phyloP scores from a whole-genome alignment of 1,140 invertebrate genomes.

The Mycetomoellerius zeteki region DNA sequence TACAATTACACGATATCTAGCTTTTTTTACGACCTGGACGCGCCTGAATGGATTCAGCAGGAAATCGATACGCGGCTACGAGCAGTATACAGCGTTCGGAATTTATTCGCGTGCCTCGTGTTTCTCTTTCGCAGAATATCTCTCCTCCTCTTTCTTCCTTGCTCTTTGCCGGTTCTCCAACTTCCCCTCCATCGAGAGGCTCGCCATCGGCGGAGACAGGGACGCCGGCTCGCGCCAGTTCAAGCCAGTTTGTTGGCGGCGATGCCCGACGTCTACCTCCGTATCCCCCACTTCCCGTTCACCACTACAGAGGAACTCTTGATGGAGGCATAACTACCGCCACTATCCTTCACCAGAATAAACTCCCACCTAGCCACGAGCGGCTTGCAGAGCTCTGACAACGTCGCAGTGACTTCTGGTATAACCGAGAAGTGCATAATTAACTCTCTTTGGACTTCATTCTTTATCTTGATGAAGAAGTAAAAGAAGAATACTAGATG shows the following conservation, averaged over 20 bases:
- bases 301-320: constrained; percentile 17
- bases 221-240: constrained; percentile 80
- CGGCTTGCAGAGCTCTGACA: constrained; percentile 9
- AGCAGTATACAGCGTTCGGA: constrained; percentile 71
- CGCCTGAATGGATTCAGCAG: constrained; percentile 67
- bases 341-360: constrained; percentile 21
- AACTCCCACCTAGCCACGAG: constrained; percentile 31
- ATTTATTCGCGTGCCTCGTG: constrained; percentile 68
- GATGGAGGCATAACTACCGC: constrained; percentile 58
- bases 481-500: not conserved
- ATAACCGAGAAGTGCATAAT: not conserved
- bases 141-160: constrained; percentile 26
- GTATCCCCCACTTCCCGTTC: constrained; percentile 50
- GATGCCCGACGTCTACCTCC: constrained; percentile 49
- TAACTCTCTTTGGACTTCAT: not conserved
- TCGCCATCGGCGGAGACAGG: constrained; percentile 62
- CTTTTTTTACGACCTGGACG: constrained; percentile 54
- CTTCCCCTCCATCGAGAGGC: constrained; percentile 47
- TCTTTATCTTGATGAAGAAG: not conserved
- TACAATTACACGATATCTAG: not conserved
- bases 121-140: constrained; percentile 38
- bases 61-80: constrained; percentile 36
- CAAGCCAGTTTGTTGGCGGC: constrained; percentile 79
- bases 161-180: constrained; percentile 19
- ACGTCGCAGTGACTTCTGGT: constrained; percentile 28